Evolutionary conservation across 2,113 vertebrate genomes (phyloP), one percentile per base, ranked within the genome.

Genomic region (Equus przewalskii): DNA sequence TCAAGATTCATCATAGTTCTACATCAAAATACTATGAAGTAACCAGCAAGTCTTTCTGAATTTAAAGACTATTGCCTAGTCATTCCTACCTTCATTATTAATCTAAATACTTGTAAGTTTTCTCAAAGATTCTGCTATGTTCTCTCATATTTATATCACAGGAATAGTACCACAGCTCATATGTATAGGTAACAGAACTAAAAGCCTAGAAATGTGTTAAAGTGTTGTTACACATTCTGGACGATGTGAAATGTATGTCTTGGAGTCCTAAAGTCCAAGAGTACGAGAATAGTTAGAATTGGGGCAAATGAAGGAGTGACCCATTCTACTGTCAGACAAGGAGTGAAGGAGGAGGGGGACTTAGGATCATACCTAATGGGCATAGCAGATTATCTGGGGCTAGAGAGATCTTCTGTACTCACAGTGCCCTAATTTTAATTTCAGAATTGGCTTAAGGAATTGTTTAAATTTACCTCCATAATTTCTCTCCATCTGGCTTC

Each of bases 1-100:
- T 72, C 67, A 86, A 70, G n/a, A 94, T 41, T 81, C 67, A 36
- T 70, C 54, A 51, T 49, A 30, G n/a, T 58, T 97, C 18, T 88
- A 15, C 3, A 49, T 67, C 41, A 89, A 58, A 95, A 58, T 22
- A 64, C 21, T 67, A 4, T 51, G 19, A 54, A 60, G 18, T 78
- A 46, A n/a, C 16, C 6, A 36, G 33, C n/a, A 16, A 72, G 46
- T 26, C 41, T 89, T 84, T 95, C 33, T 85, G 54, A 21, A 13
- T 69, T 93, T 76, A 76, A 56, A 58, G 22, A 87, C 7, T 75
- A 4, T 19, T 26, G 16, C 54, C 28, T 62, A 19, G 8, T 83
- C 18, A 7, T 80, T 81, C 49, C 6, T 70, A 11, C 6, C 10
- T 93, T 93, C 33, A 9, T 87, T 41, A 70, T 49, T 79, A 49